Evolutionary conservation across 30 jellyfish, hydroid and myxozoan genomes (phyloP).

Genomic region (Aurelia coerulea): DNA sequence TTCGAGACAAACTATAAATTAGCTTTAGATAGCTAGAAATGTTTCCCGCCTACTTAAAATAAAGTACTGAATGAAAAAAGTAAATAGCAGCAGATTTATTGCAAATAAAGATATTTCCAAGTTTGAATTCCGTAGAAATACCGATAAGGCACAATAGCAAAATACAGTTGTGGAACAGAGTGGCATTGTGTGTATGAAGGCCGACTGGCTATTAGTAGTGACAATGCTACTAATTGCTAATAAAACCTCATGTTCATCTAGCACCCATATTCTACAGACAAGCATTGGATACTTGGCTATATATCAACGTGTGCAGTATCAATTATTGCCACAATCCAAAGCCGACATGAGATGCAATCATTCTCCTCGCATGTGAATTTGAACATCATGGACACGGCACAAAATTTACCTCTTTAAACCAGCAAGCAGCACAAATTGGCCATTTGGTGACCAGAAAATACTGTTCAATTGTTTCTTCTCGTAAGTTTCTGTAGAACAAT

Average conservation of each 20-base stretch:
- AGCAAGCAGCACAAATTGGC: constrained; percentile 96
- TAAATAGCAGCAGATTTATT: too few relatives aligned
- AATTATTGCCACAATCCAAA: too few relatives aligned
- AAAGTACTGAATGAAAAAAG: too few relatives aligned
- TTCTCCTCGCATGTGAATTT: not conserved
- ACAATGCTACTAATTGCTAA: constrained; percentile 31
- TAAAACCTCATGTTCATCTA: constrained; percentile 47
- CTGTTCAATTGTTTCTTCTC: constrained; percentile 87
- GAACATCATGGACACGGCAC: not conserved
- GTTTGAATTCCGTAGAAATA: too few relatives aligned
- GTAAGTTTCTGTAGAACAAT: constrained; percentile 52
- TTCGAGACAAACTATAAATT: too few relatives aligned
- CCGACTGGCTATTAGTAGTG: constrained; percentile 54
- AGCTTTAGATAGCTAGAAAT: too few relatives aligned
- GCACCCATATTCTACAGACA: constrained; percentile 21
- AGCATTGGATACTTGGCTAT: not conserved
- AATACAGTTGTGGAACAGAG: too few relatives aligned
- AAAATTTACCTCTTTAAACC: constrained; percentile 85
- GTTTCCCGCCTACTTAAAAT: too few relatives aligned
- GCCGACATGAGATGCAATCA: not conserved
- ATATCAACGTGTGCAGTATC: not conserved
- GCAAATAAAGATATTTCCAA: too few relatives aligned
- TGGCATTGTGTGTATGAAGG: constrained; percentile 8
- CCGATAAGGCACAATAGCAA: too few relatives aligned
- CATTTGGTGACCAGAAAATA: constrained; percentile 97